A percentile compares a stretch with the other conserved stretches of the same genome.
Conservation (phyloP, 2,113 vertebrate species). For the mouse (Mus musculus) region DNA sequence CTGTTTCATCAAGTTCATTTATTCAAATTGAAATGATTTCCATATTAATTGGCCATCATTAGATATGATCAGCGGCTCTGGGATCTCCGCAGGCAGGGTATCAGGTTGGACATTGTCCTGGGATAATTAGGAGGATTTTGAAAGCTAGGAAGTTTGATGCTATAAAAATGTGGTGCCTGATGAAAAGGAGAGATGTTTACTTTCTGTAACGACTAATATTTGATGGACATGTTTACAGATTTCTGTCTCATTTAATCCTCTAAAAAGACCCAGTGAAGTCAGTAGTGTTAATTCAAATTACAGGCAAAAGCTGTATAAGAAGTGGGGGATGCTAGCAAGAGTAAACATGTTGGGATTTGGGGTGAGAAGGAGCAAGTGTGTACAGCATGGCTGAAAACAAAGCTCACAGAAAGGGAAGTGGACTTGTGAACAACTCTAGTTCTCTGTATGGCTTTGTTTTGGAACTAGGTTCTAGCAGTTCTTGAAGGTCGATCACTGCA, state of each 20-base stretch:
- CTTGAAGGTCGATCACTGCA: neutral
- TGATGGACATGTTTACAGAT: neutral
- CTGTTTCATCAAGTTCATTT: neutral
- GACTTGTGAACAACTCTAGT: neutral
- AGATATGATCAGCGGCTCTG: neutral
- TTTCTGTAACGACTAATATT: slow-evolving; percentile 2
- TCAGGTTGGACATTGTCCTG: neutral
- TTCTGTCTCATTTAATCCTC: neutral
- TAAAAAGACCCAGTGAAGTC: neutral
- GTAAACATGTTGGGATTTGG: neutral
- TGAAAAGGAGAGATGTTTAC: neutral
- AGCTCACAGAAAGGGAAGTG: neutral
- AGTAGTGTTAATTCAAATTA: neutral
- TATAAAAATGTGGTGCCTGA: neutral
- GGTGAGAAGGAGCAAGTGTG: neutral
- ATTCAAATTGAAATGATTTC: neutral
- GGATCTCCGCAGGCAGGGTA: neutral
- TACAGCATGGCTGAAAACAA: neutral
- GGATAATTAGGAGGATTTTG: neutral
- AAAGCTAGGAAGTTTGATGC: neutral
- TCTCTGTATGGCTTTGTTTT: neutral
- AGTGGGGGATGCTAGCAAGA: neutral
- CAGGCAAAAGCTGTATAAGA: neutral
- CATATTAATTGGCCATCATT: neutral
- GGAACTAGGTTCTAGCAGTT: neutral